phyloP scores from a whole-genome alignment of 2,113 vertebrate genomes.

The Fulmarus glacialis region DNA sequence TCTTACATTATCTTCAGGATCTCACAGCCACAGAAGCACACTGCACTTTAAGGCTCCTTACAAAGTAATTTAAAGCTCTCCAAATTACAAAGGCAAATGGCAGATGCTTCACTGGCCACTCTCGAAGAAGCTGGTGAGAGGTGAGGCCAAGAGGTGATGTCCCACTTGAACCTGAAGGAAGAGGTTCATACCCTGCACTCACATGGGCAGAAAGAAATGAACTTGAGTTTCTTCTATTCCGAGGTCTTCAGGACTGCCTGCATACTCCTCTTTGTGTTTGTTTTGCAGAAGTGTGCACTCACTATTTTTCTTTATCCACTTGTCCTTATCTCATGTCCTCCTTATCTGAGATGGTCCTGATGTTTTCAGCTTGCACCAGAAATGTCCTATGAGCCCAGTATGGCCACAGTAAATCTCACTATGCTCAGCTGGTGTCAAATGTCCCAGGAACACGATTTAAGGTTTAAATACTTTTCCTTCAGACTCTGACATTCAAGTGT shows the following conservation, averaged over 20 bases:
- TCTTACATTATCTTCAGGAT: not conserved
- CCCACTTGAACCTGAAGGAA: not conserved
- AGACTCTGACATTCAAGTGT: not conserved
- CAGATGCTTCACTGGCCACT: not conserved
- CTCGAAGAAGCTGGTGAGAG: not conserved
- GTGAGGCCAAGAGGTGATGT: not conserved
- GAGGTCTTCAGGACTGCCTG: not conserved
- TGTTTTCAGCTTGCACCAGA: not conserved
- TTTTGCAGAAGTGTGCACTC: not conserved
- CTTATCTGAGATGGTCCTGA: not conserved
- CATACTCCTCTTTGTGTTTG: not conserved
- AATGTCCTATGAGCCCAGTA: not conserved
- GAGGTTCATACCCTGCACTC: not conserved
- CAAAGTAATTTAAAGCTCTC: not conserved
- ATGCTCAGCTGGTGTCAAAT: not conserved
- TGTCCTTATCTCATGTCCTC: not conserved
- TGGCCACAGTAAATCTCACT: not conserved
- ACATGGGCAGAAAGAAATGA: not conserved
- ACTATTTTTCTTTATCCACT: not conserved
- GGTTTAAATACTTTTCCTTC: not conserved
- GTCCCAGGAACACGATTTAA: not conserved
- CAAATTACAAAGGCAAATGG: not conserved
- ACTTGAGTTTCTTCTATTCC: not conserved
- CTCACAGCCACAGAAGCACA: not conserved
- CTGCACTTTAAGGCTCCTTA: not conserved